Evolutionary conservation across 2,888 invertebrate species (phyloP), one percentile per base, ranked within the genome.

Genomic region (Orthosia gothica): DNA sequence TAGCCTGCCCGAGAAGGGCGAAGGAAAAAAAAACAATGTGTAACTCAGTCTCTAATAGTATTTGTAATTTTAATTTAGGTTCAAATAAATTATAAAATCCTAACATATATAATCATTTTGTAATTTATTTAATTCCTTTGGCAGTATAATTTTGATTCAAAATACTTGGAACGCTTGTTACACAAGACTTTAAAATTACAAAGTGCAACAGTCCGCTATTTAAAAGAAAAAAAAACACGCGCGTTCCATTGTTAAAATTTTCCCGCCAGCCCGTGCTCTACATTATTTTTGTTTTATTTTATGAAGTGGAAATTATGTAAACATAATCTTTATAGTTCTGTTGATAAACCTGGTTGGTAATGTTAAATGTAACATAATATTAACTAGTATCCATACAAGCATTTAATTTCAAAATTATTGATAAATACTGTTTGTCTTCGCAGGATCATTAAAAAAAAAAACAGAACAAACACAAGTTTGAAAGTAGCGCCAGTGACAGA

Each of bases 191-290:
- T 12, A 49, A 13, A 23, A 72, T 52, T 47, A 26, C 15, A 26
- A 13, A 13, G 11, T 15, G 40, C n/a, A 57, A 57, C 5, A 67
- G 4, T 12, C 2, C 2, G 4, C 26, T 58, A 9, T 45, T 50
- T 0, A 57, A 61, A 59, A 67, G 59, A 32, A 54, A 59, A 76
- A 70, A 54, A 67, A 58, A 47, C 16, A 47, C 45, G 13, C 16
- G 20, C 20, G n/a, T 57, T 78, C 79, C 50, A 62, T 79, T 76
- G 79, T 70, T 70, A 26, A 78, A 55, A 54, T 49, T 74, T 74
- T 69, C 69, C 69, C 59, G 77, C 77, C 50, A 45, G 16, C 1
- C 16, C 5, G 23, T 76, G 50, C 55, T 59, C 12, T 20, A 26
- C 23, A 52, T 20, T 47, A 13, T 54, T 54, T 32, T 18, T 23